These are phyloP conservation scores for Andrena trimmerana DNA, from an alignment of 2,888 invertebrate genomes.

Conservation along the genomic window DNA sequence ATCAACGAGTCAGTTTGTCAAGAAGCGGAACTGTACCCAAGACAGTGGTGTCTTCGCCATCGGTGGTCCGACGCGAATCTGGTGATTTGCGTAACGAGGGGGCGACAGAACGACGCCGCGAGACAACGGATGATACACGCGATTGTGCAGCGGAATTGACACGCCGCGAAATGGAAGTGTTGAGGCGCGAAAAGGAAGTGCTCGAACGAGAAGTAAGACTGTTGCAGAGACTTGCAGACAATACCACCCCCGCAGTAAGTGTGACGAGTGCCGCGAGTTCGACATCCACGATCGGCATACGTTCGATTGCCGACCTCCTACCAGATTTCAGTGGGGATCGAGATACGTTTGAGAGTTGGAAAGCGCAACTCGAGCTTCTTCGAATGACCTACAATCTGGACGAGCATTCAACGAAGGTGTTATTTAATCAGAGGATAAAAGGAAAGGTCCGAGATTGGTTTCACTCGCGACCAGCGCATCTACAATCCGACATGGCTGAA, in stretches of 20 bases:
- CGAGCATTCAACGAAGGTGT: not conserved
- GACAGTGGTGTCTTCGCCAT: not conserved
- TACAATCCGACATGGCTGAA: not conserved
- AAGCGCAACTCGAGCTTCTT: not conserved
- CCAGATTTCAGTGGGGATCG: not conserved
- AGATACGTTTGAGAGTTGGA: not conserved
- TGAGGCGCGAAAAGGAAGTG: not conserved
- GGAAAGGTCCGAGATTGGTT: slow-evolving; percentile 3
- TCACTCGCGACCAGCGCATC: not conserved
- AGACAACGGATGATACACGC: too few species aligned
- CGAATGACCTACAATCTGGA: not conserved
- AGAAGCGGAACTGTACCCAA: too few species aligned
- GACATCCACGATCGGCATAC: not conserved
- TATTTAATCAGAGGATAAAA: not conserved
- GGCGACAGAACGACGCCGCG: not conserved
- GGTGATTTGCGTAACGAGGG: not conserved
- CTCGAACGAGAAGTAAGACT: slow-evolving; percentile 7
- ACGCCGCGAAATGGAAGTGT: not conserved
- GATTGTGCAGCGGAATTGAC: not conserved
- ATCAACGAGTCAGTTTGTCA: not conserved
- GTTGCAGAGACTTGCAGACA: not conserved
- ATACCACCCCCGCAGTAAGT: not conserved
- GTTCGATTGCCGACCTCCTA: not conserved
- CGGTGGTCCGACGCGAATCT: not conserved
- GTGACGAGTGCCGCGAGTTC: not conserved